Base-by-base conservation (phyloP, 2,888 invertebrate species). In the Cylloceria caligata region DNA sequence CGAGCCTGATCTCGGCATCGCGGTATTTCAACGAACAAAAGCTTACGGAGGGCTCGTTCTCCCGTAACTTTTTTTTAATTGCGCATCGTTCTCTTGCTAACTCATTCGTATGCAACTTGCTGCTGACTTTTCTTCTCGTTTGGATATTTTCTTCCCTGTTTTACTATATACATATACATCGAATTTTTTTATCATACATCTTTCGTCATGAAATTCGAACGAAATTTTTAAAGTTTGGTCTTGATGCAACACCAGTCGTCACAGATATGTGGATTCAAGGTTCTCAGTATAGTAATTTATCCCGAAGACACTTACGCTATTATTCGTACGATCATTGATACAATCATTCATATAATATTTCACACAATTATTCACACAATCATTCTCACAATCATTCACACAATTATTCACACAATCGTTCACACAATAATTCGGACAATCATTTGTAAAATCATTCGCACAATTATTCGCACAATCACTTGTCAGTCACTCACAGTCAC, bases 21-120 rank as follows among this genome's bases (percentile, higher is more conserved):
- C 68, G 72, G 77, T 81, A 72, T 83, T 80, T 73, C 52, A 55
- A 57, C 62, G 76, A 83, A 83, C 82, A 83, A 83, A 83, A 83
- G 82, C 79, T 45, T 45, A 55, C 52, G 67, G 71, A 60, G 52
- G 27, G 49, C 71, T 49, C 60, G 60, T 68, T 68, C 67, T 72
- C 57, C 65, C 71, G 49, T 57, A 72, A 68, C 65, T 73, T 77
- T 69, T 69, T 82, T 82, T 82, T 82, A 80, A 83, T 83, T 83
- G 82, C 72, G 72, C 55, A 72, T 79, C 24, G 47, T 75, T 55
- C 36, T 75, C 74, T 52, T 42, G 13, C 60, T 81, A 74, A 36
- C 69, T 64, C 69, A 21, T 55, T 45, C 36, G 24, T 52, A 24
- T 36, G 13, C 36, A 57, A 11, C 42, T 27, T 27, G 7, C 39